phyloP scores from a whole-genome alignment of 1,140 invertebrate genomes.

The Grapholita molesta region DNA sequence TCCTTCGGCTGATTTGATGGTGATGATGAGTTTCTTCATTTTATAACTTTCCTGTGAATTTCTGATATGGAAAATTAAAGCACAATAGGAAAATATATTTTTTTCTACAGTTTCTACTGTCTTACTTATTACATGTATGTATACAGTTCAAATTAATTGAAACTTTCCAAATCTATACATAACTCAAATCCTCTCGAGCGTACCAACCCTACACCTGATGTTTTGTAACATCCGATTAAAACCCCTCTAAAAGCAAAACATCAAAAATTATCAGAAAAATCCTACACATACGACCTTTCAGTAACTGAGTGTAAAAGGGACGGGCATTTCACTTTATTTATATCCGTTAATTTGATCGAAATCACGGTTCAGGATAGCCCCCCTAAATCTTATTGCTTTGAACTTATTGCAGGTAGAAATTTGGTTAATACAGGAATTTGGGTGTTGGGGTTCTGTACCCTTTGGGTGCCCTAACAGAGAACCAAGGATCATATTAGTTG shows the following conservation, averaged over 20 bases:
- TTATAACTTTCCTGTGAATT: no score
- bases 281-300: not conserved
- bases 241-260: not conserved
- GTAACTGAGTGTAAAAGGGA: not conserved
- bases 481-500: no score
- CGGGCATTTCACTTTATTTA: constrained; percentile 11
- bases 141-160: no score
- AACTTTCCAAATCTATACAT: no score
- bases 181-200: no score
- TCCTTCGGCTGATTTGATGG: no score
- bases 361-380: constrained; percentile 2
- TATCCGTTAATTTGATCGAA: constrained; percentile 12
- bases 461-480: no score
- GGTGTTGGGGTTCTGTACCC: not conserved
- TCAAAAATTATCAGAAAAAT: not conserved
- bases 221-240: constrained; percentile 4
- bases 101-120: no score
- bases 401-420: not conserved
- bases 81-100: no score
- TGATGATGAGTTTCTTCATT: no score
- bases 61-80: no score
- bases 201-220: not conserved
- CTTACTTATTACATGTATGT: no score
- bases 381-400: constrained; percentile 7
- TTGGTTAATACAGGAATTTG: not conserved